Conservation (phyloP, 23 tunicate species). For the Ascidia mentula region DNA sequence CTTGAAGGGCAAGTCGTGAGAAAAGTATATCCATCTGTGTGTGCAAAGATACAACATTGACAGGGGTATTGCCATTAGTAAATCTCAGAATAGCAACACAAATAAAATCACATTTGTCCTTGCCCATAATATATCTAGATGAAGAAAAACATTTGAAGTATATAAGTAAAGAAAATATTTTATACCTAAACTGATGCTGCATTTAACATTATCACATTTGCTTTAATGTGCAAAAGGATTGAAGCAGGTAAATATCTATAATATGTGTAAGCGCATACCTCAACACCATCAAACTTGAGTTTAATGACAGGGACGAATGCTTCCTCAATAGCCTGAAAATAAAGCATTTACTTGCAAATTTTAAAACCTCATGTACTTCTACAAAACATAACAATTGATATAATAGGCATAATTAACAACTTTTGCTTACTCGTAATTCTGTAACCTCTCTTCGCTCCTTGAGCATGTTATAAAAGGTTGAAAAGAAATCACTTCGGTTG, state of each 20-base stretch:
- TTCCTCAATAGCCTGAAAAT: constrained; percentile 73
- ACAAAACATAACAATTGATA: neutral
- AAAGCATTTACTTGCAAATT: neutral
- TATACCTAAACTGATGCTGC: neutral
- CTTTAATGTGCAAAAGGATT: neutral
- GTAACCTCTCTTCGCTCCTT: constrained; percentile 63
- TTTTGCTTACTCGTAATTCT: constrained; percentile 57
- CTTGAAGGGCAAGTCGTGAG: constrained; percentile 88
- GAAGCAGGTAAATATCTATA: neutral
- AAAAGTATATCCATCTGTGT: constrained; percentile 84
- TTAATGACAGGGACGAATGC: constrained; percentile 96
- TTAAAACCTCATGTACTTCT: neutral
- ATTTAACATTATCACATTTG: neutral
- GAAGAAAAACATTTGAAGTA: neutral
- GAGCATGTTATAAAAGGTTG: constrained; percentile 68
- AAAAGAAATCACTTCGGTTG: constrained; percentile 63
- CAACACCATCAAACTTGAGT: constrained; percentile 76
- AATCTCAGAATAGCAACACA: neutral
- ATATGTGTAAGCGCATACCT: constrained; percentile 49
- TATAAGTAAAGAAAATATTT: neutral
- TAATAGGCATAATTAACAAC: neutral
- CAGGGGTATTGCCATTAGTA: neutral
- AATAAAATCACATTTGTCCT: neutral
- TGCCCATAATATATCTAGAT: too few species aligned
- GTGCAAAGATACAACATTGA: too few species aligned